phyloP scores from a whole-genome alignment of 2,797 vertebrate genomes.

The Urosaurus nigricauda region DNA sequence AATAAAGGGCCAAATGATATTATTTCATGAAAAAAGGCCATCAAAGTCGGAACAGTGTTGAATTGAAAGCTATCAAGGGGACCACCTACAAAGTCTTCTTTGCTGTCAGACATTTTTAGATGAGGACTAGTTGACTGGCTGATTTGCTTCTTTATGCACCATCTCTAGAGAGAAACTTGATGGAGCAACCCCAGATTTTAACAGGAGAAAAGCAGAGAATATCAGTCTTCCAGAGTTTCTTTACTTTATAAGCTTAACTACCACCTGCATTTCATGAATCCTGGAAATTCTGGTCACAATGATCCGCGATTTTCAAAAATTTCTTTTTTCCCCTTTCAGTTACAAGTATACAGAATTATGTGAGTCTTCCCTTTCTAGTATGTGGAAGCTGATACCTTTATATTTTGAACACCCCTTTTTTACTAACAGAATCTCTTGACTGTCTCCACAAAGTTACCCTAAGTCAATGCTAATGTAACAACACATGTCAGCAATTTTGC shows the following conservation, averaged over 20 bases:
- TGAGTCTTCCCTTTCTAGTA: background rate
- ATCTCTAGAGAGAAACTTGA: background rate
- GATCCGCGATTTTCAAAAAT: background rate
- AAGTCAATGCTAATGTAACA: too few species aligned
- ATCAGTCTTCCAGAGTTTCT: background rate
- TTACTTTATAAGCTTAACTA: too few species aligned
- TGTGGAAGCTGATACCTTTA: background rate
- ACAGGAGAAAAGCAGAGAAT: too few species aligned
- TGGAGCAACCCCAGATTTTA: too few species aligned
- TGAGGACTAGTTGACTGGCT: background rate
- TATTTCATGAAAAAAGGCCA: constrained; percentile 13
- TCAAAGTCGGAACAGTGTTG: background rate
- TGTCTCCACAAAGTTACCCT: too few species aligned
- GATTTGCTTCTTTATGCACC: background rate
- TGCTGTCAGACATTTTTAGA: background rate
- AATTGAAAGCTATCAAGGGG: background rate
- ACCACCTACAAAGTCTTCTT: background rate
- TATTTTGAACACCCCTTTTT: background rate
- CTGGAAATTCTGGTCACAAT: background rate
- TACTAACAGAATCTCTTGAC: too few species aligned
- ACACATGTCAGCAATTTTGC: background rate
- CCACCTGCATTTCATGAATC: too few species aligned
- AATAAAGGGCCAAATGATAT: constrained; percentile 11
- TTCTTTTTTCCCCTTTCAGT: background rate
- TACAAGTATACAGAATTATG: background rate